Conservation (phyloP, 2,797 vertebrate genomes). For the Aeoliscus strigatus region DNA sequence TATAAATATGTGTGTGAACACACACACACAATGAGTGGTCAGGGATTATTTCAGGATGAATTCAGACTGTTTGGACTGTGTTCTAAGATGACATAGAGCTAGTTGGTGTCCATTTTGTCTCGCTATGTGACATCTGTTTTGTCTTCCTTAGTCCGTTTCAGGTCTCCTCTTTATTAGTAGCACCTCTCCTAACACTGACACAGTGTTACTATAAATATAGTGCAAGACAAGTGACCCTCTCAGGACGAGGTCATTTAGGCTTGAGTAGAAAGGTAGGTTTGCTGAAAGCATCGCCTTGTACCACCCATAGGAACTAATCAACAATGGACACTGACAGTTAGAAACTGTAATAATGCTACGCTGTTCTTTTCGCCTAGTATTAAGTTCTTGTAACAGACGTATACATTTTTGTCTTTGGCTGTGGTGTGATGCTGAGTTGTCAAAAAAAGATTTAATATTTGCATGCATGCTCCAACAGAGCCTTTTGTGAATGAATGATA, state of each 20-base stretch:
- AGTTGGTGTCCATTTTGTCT: slow-evolving; percentile 67
- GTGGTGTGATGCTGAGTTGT: slow-evolving; percentile 76
- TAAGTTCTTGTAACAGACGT: slow-evolving; percentile 75
- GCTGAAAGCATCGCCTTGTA: slow-evolving; percentile 52
- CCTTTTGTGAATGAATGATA: slow-evolving; percentile 76
- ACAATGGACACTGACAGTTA: slow-evolving; percentile 60
- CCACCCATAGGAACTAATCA: slow-evolving; percentile 53
- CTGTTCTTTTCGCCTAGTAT: slow-evolving; percentile 72
- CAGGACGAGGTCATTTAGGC: slow-evolving; percentile 54
- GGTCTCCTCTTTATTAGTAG: slow-evolving; percentile 61
- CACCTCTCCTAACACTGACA: slow-evolving; percentile 59
- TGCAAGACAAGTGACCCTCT: slow-evolving; percentile 59
- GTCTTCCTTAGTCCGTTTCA: slow-evolving; percentile 71
- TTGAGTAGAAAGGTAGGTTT: slow-evolving; percentile 54
- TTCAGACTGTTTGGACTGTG: slow-evolving; percentile 65
- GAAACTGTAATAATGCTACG: slow-evolving; percentile 63
- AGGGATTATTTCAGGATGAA: slow-evolving; percentile 72
- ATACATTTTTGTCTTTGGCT: slow-evolving; percentile 76
- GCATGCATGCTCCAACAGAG: slow-evolving; percentile 77
- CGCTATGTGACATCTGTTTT: slow-evolving; percentile 61
- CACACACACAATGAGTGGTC: slow-evolving; percentile 53
- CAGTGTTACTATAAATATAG: slow-evolving; percentile 58
- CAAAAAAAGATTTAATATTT: slow-evolving; percentile 74
- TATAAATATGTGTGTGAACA: slow-evolving; percentile 30
- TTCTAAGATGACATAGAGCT: slow-evolving; percentile 61